These are phyloP conservation scores for Zaprionus kolodkinae DNA, from an alignment of 1,140 invertebrate genomes.

Conservation along the genomic window DNA sequence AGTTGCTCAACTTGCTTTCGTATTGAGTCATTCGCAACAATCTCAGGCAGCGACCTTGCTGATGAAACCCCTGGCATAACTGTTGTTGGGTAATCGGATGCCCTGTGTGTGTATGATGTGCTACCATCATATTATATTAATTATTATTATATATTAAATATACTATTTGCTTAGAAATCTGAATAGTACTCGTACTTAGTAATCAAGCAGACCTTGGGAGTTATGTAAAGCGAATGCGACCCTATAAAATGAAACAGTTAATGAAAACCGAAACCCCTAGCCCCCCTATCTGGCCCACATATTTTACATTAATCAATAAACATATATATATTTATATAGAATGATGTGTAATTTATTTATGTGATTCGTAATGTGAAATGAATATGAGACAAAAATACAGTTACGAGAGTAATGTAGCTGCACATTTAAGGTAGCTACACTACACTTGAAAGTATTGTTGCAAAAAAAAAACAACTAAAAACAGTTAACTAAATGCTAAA, in stretches of 20 bases:
- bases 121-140: background rate
- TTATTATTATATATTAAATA: slow-evolving; percentile 10
- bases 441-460: slow-evolving; percentile 15
- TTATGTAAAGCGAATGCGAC: slow-evolving; percentile 24
- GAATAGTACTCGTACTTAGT: slow-evolving; percentile 11
- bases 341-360: background rate
- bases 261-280: slow-evolving; percentile 2
- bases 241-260: background rate
- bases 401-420: background rate
- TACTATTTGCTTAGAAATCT: slow-evolving; percentile 4
- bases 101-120: background rate
- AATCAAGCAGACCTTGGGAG: slow-evolving; percentile 29
- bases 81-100: slow-evolving; percentile 1
- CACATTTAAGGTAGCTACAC: background rate
- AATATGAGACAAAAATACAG: background rate
- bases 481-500: slow-evolving; percentile 60
- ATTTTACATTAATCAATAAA: background rate
- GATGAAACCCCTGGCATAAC: background rate
- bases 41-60: background rate
- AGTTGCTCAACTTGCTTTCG: background rate
- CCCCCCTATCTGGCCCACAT: too few relatives aligned
- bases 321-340: too few relatives aligned
- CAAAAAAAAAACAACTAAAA: slow-evolving; percentile 27
- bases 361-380: slow-evolving; percentile 2
- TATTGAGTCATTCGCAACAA: background rate